Evolutionary conservation across 2,113 vertebrate species (phyloP), one percentile per base, ranked within the genome.

Genomic region (Myocastor coypus): DNA sequence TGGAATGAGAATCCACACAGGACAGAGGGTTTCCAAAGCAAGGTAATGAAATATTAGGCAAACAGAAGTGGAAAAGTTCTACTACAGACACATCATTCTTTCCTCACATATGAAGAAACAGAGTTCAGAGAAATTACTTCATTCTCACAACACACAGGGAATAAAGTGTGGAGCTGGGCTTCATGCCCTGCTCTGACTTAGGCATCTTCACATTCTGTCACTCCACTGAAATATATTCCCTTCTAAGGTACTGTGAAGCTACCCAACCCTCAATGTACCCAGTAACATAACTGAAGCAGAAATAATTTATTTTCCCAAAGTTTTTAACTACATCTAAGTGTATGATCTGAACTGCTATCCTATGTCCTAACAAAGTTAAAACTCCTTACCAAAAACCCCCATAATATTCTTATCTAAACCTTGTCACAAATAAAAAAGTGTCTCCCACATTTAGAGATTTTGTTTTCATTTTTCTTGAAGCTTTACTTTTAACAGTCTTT

Each of bases 101-200:
- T 95, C 71, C 19, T 96, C 85, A 14, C 32, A 77, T 30, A 69
- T 42, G 55, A 96, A 69, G 73, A 89, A 73, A 92, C 95, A 95
- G 63, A 32, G 73, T 16, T 71, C 32, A 57, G 30, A 94, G 28
- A 94, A 1, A 77, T 84, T 63, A 78, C 93, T 91, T 83, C 16
- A 46, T 91, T 94, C 96, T 2, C 37, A 87, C 50, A 94, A 82
- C 12, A 37, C 1, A 5, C n/a, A 82, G 26, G 64, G 96, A 90
- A 20, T 3, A 73, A 93, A n/a, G 42, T 6, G 82, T 20, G 66
- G 63, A 95, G 7, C 52, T 75, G 22, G 26, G 64, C 64, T 81
- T 85, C 30, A 80, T 52, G 52, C 52, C 28, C 8, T 52, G 30
- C 55, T 93, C 55, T 95, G 71, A 92, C 28, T 84, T 52, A n/a